Evolutionary conservation across 92 coral and sea anemone genomes (phyloP), one percentile per base, ranked within the genome.

Genomic region (Heliopora coerulea): DNA sequence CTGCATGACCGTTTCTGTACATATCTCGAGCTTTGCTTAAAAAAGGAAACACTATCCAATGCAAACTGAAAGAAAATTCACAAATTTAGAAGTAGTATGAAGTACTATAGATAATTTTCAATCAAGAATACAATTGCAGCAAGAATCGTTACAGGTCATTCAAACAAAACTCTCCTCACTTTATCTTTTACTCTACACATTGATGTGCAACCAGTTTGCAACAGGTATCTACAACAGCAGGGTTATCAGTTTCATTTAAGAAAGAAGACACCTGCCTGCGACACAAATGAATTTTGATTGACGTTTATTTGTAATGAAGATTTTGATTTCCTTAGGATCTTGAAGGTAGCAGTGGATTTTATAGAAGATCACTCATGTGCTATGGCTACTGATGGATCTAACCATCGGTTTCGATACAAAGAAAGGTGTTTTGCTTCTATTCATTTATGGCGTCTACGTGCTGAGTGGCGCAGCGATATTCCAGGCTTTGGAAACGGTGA

Each of bases 401-500:
- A 49, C 80, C 62, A 37, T 91, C 54, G 67, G 81, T 50, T 56
- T 84, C 78, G 97, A 87, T 72, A 92, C 96, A 27, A 92, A 86
- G 34, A 86, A 96, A 29, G 82, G 90, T 1, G n/a, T 90, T 21
- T 79, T 88, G 26, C 89, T 92, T 3, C 82, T 89, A 3, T 29
- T 84, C 7, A 61, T 92, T 29, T 67, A 87, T 19, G 97, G 91
- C 3, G 83, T 89, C n/a, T 92, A 92, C 59, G 87, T 92, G 21
- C 78, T 92, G 8, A 84, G 91, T 37, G 97, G 97, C 4, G 97
- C 97, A 2, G 97, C 88, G 0, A 91, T 92, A n/a, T 92, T 92
- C 62, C 92, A 89, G 68, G 86, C 88, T n/a, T 79, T 92, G 41
- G 97, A 92, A 60, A 85, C 88, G 75, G 97, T 87, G 73, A 87